Conservation (phyloP, 2,888 invertebrate species). For the Clepsis dumicolana region DNA sequence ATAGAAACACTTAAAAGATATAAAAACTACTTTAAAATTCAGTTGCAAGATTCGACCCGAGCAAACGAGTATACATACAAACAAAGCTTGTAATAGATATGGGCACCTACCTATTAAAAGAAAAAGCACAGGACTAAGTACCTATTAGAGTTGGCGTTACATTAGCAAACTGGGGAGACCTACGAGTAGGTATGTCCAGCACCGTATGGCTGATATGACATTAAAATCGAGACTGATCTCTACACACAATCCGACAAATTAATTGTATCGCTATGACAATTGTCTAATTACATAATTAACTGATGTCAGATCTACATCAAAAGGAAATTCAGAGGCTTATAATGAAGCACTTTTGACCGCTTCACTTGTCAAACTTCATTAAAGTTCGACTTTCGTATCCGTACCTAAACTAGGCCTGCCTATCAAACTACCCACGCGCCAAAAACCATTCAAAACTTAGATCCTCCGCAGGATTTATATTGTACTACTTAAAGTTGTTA, state of each 20-base stretch:
- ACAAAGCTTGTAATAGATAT: too few species aligned
- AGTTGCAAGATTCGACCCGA: too few species aligned
- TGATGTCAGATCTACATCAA: constrained; percentile 48
- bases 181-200: too few species aligned
- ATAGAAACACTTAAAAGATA: neutral
- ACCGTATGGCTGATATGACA: too few species aligned
- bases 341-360: constrained; percentile 28
- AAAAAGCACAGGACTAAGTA: too few species aligned
- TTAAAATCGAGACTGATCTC: neutral
- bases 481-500: constrained; percentile 29
- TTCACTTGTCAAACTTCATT: constrained; percentile 54
- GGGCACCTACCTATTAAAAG: too few species aligned
- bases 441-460: constrained; percentile 27
- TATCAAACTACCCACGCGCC: constrained; percentile 48
- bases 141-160: too few species aligned
- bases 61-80: too few species aligned
- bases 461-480: constrained; percentile 19
- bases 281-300: neutral
- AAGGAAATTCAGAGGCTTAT: constrained; percentile 17
- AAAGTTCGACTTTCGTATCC: constrained; percentile 53
- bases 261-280: neutral
- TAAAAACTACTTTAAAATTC: too few species aligned
- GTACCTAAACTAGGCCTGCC: constrained; percentile 46
- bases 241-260: neutral
- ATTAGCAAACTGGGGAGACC: too few species aligned